Base-by-base conservation (phyloP, 2,888 invertebrate species). In the Gymnosoma rotundatum region DNA sequence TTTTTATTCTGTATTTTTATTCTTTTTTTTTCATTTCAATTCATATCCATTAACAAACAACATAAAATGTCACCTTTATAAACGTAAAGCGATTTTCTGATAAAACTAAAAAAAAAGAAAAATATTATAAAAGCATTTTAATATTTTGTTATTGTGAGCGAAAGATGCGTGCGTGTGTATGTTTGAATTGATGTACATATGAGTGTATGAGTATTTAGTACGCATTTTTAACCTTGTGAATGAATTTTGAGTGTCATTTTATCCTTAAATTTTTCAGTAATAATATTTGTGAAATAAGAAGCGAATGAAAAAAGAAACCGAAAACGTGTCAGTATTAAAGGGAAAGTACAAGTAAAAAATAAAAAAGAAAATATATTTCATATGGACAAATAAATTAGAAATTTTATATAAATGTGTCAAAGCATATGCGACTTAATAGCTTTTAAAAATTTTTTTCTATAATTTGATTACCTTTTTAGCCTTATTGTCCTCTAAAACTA, bases 41-140 rank as follows among this genome's bases (percentile, higher is more conserved):
- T 70, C 61, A 18, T 54, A 52, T 58, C 21, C 42, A 64, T 75
- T 67, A 73, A 48, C 38, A 58, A 63, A 48, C 38, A 58, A 63
- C 61, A 69, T 78, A 69, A 76, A 76, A 73, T 73, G 76, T 73
- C 80, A 80, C 78, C 76, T 84, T 69, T 78, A 63, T 80, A 64
- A 60, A 76, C 32, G 52, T 70, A 72, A 67, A 73, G 60, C 32
- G 63, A 21, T 64, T 73, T 67, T 69, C 45, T 60, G 56, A 58
- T 67, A 42, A 66, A 56, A 69, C 20, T 63, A 18, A 52, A 48
- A 48, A 48, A 5, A 48, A 48, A 48, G n/a, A 48, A 25, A 25
- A 25, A 48, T 48, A 38, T 6, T 32, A 32, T 32, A 32, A 32
- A 32, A 32, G 32, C 32, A 32, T 32, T 32, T 32, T 32, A 5